Conservation (phyloP, 2,113 vertebrate genomes). For the Cyrtonyx montezumae region DNA sequence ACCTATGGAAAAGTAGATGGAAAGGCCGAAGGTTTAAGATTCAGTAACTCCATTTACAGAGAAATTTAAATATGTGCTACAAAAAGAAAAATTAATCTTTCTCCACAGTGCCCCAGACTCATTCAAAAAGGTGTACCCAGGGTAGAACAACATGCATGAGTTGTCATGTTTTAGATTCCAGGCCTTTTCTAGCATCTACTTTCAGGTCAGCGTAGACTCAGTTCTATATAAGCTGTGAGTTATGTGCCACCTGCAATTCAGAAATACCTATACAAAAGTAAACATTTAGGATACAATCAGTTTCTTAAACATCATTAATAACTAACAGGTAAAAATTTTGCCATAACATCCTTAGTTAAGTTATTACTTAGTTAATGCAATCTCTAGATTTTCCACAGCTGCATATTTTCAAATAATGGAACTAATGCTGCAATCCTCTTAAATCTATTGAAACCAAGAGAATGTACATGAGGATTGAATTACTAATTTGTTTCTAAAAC, state of each 20-base stretch:
- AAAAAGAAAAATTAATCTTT: neutral
- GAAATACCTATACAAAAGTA: neutral
- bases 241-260: neutral
- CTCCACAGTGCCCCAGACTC: neutral
- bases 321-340: neutral
- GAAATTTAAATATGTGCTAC: neutral
- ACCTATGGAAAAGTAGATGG: neutral
- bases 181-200: neutral
- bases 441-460: neutral
- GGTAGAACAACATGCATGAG: neutral
- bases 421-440: neutral
- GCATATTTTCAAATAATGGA: neutral
- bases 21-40: neutral
- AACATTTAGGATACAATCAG: neutral
- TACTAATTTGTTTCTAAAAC: neutral
- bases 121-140: neutral
- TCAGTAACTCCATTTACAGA: neutral
- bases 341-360: neutral
- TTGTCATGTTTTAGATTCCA: neutral
- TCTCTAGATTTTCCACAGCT: too few species aligned
- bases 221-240: neutral
- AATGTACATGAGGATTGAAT: neutral
- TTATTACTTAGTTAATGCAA: neutral
- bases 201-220: neutral
- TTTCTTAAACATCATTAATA: neutral